A percentile compares a stretch with the other conserved stretches of the same genome.
phyloP scores from a whole-genome alignment of 2,113 vertebrate genomes.

The Raphicerus campestris region DNA sequence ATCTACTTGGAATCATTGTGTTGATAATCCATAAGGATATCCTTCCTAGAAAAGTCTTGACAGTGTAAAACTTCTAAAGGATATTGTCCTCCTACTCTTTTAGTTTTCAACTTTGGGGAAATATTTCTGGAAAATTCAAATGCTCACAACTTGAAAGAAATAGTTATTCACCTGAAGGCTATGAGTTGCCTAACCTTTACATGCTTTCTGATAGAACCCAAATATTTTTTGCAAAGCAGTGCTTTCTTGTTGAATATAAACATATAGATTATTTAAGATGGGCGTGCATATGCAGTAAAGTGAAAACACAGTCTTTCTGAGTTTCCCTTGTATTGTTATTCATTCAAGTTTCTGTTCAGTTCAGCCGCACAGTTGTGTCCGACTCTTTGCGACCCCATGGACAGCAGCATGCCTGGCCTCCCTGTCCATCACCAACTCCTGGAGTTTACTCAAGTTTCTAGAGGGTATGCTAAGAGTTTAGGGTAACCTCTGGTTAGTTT shows the following conservation, averaged over 20 bases:
- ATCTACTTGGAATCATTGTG: neutral
- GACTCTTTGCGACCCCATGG: neutral
- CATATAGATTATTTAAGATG: neutral
- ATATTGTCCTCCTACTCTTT: neutral
- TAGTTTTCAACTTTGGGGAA: neutral
- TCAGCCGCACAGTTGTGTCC: accelerated
- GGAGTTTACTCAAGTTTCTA: neutral
- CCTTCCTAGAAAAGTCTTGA: neutral
- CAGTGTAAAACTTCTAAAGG: neutral
- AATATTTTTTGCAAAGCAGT: neutral
- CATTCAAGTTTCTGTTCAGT: neutral
- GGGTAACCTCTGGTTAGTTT: neutral
- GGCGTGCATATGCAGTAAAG: neutral
- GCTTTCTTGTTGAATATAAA: neutral
- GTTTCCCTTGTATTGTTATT: neutral
- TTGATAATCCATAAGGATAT: neutral
- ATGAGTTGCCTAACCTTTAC: neutral
- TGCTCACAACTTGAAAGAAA: neutral
- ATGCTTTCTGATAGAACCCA: neutral
- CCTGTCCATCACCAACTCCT: neutral
- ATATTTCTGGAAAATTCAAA: neutral
- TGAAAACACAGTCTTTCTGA: neutral
- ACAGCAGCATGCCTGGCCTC: neutral
- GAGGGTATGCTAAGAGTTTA: neutral
- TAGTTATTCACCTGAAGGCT: neutral